These are phyloP conservation scores for Steinernema hermaphroditum DNA, from an alignment of 2,888 invertebrate species.

Conservation along the genomic window DNA sequence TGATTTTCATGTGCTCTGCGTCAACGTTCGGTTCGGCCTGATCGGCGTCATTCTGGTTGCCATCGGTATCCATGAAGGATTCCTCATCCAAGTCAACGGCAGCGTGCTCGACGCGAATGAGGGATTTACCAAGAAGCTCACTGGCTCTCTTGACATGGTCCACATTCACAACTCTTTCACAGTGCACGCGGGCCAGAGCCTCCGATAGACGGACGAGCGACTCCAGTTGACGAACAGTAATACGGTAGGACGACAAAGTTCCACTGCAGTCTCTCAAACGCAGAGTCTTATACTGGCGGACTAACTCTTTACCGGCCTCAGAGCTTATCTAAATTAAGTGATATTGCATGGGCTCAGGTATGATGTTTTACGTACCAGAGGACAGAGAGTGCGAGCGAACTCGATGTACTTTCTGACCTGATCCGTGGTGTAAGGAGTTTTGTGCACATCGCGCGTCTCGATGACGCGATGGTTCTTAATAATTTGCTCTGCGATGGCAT, in stretches of 20 bases:
- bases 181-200: constrained; percentile 93
- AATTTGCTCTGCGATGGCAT: constrained; percentile 92
- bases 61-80: constrained; percentile 64
- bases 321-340: constrained; percentile 68
- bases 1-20: constrained; percentile 71
- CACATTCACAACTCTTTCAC: constrained; percentile 80
- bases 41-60: not conserved
- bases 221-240: constrained; percentile 93
- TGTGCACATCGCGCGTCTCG: constrained; percentile 78
- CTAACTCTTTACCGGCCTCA: constrained; percentile 82
- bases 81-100: constrained; percentile 89
- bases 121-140: constrained; percentile 85
- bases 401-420: constrained; percentile 93
- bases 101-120: constrained; percentile 84
- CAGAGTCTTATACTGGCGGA: constrained; percentile 84
- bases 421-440: constrained; percentile 82
- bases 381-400: constrained; percentile 93
- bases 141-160: constrained; percentile 90
- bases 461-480: constrained; percentile 82
- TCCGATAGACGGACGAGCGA: constrained; percentile 93
- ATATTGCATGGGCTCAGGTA: not conserved
- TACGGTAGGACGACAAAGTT: constrained; percentile 70
- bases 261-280: constrained; percentile 78
- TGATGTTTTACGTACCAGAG: constrained; percentile 74
- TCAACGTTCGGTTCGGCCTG: constrained; percentile 37